Evolutionary conservation across 2,888 invertebrate species (phyloP), one percentile per base, ranked within the genome.

Genomic region (Meteorus cinctellus): DNA sequence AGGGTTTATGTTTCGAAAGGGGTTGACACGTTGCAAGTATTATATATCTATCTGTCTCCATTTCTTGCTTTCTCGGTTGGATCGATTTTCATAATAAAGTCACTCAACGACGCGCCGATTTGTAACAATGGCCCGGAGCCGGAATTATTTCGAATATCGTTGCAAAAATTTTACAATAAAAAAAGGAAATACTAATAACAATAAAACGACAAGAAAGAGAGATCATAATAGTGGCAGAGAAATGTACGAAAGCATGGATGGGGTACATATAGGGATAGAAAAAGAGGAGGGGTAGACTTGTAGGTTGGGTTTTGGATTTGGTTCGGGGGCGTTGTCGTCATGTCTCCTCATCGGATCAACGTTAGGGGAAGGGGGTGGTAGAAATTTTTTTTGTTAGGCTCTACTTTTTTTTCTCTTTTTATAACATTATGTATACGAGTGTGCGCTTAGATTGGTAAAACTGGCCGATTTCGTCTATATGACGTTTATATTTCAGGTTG

Each of bases 41-140:
- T 55, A 55, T 55, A 55, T 55, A 55, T 86, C 86, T 86, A 84
- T 83, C 82, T 70, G 77, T 74, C 69, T 80, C 79, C 77, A 70
- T 80, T 69, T 78, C 71, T 78, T 63, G 60, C 66, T 72, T 67
- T 74, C 36, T 70, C 36, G 36, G 66, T 73, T 45, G 86, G 87
- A 86, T 87, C 88, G 87, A 88, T 87, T 87, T 85, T 55, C 51
- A 85, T 86, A 87, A 88, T 86, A 86, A 88, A 88, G 86, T 88
- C 86, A 81, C 72, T 77, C 81, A 78, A 74, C 80, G 82, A 84
- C 84, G 85, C 85, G 87, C 4, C 51, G 51, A 19, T 55, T 55
- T 55, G 51, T 55, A 55, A 87, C 86, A 87, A 87, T 85, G 82
- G 84, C 84, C 85, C 84, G 82, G 77, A 82, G 83, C 84, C 84